Evolutionary conservation across 2,113 vertebrate species (phyloP).

Genomic region (Gobio gobio): DNA sequence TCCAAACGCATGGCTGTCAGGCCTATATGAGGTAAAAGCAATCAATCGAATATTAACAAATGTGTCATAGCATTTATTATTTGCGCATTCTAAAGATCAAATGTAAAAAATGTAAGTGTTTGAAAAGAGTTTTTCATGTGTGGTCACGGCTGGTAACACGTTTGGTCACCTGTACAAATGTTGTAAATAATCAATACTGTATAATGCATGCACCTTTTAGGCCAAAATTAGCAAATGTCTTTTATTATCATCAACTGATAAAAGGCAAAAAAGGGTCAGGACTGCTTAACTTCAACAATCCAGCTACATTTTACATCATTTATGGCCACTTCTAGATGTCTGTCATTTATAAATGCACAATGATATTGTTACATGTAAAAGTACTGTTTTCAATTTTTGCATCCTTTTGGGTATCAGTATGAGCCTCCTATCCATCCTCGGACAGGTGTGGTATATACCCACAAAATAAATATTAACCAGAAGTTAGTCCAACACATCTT

Average conservation of each 20-base stretch:
- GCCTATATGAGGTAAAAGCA: conserved; percentile 1
- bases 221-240: conserved; percentile 81
- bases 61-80: conserved; percentile 11
- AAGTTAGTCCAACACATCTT: neutral
- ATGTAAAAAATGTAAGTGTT: conserved; percentile 27
- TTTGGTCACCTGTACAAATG: conserved; percentile 77
- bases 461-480: neutral
- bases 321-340: conserved; percentile 45
- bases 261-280: conserved; percentile 36
- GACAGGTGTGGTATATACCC: neutral
- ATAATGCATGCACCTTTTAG: conserved; percentile 88
- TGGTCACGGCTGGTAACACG: conserved; percentile 64
- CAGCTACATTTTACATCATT: conserved; percentile 58
- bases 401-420: neutral
- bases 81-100: conserved; percentile 24
- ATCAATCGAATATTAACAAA: neutral
- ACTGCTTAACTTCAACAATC: conserved; percentile 70
- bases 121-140: conserved; percentile 55
- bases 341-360: conserved; percentile 12
- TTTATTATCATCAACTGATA: conserved; percentile 82
- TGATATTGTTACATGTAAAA: conserved; percentile 6
- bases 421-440: neutral
- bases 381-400: conserved; percentile 11
- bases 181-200: conserved; percentile 93
- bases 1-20: conserved; percentile 7